Percentiles rank a stretch among this genome's conserved stretches.
These are phyloP conservation scores for Clarias magur DNA, from an alignment of 2,113 vertebrate species.

Conservation along the genomic window DNA sequence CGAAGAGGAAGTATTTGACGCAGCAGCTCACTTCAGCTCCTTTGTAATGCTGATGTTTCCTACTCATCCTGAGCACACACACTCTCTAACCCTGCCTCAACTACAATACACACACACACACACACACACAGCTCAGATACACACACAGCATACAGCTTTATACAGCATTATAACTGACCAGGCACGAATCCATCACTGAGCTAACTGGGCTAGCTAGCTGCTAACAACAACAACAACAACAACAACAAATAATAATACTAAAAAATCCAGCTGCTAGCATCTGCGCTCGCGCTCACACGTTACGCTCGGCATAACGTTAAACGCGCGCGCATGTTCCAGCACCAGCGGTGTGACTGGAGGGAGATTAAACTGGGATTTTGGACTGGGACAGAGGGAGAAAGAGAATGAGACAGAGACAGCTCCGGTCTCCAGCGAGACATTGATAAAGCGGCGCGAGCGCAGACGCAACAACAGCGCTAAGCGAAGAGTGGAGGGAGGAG, in stretches of 20 bases:
- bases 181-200: slow-evolving; percentile 5
- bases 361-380: background rate
- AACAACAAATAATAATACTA: background rate
- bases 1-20: slow-evolving; percentile 78
- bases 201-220: slow-evolving; percentile 30
- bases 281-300: background rate
- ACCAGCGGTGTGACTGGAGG: too few species aligned
- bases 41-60: slow-evolving; percentile 74
- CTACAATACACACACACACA: too few species aligned
- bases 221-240: slow-evolving; percentile 38
- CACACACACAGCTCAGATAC: too few species aligned
- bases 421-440: background rate
- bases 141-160: too few species aligned
- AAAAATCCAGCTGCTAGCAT: background rate
- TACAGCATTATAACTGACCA: background rate
- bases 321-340: background rate
- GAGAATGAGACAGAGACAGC: too few species aligned
- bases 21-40: slow-evolving; percentile 80
- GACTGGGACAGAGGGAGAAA: background rate
- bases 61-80: slow-evolving; percentile 69
- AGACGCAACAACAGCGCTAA: background rate
- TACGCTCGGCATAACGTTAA: too few species aligned
- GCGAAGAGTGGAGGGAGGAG: fast-evolving
- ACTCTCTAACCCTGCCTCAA: too few species aligned
- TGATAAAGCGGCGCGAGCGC: background rate